These are phyloP conservation scores for Callinectes sapidus DNA, from an alignment of 2,888 invertebrate species.

Conservation along the genomic window DNA sequence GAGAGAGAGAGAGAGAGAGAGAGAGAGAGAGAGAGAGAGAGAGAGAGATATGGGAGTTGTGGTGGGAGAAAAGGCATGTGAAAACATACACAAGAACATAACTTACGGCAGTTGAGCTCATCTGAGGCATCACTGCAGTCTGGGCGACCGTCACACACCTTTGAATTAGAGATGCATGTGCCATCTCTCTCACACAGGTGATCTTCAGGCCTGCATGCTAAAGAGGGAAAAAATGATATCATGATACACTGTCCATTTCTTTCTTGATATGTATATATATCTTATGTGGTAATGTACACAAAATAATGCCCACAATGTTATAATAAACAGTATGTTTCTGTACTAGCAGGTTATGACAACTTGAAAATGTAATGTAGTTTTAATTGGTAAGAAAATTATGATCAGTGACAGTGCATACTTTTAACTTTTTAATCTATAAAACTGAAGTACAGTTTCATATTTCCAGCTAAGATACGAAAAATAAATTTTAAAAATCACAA, in stretches of 20 bases:
- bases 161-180: slow-evolving; percentile 75
- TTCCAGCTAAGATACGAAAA: neutral
- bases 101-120: slow-evolving; percentile 79
- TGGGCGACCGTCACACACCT: slow-evolving; percentile 81
- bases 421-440: neutral
- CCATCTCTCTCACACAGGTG: slow-evolving; percentile 45
- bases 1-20: slow-evolving; percentile 17
- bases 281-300: neutral
- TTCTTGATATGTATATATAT: neutral
- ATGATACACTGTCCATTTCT: neutral
- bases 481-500: neutral
- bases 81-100: neutral
- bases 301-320: neutral
- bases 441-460: neutral
- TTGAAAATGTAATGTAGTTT: neutral
- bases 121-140: slow-evolving; percentile 82
- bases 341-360: neutral
- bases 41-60: slow-evolving; percentile 71
- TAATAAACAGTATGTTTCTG: neutral
- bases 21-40: slow-evolving; percentile 19
- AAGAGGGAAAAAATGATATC: neutral
- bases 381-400: neutral
- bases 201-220: neutral
- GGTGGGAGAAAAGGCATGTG: slow-evolving; percentile 77
- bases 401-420: neutral